Base-by-base conservation (phyloP, 2,113 vertebrate genomes). In the Petrocephalus zakoni region DNA sequence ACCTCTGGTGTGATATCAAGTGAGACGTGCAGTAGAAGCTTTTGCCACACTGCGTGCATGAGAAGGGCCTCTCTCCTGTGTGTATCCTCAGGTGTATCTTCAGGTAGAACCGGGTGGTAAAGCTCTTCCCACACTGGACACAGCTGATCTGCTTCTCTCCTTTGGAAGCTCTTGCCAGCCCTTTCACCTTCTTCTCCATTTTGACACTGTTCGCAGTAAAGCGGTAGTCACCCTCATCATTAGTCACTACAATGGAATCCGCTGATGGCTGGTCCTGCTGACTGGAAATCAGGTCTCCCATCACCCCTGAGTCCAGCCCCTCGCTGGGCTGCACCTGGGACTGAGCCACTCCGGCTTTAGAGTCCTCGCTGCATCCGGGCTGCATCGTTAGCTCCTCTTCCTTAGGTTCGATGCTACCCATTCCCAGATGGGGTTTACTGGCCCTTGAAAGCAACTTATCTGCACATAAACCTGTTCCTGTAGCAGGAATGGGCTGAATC, bases 1-100 rank as follows among this genome's bases (percentile, higher is more conserved):
- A 84, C 34, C 87, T 51, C 86, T 89, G 89, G 56, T 87, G 89
- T 25, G 89, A 68, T 83, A 83, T 84, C 10, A 87, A 22, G 52
- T 88, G 88, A 29, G 88, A 88, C 2, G 88, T 88, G 22, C 88
- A 88, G 11, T 88, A 88, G 55, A 88, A 88, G 5, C 75, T 61
- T 91, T 94, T 95, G 0, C 94, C 94, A 25, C 95, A 95, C 89
- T 91, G 93, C 2, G 90, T 81, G 90, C 95, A 95, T 0, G 87
- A 55, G 64, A 93, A 94, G 22, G 88, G 88, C 25, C 88, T 84
- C 88, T 88, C 88, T 7, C 88, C 88, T 0, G 88, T 88, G 78
- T 88, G 88, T 17, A 88, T 88, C n/a, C 88, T 78, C n/a, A 42
- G 78, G 78, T 88, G 88, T 29, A 88, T 88, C 22, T 88, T 88